Evolutionary conservation across 2,888 invertebrate genomes (phyloP).

Genomic region (Philereme vetulata): DNA sequence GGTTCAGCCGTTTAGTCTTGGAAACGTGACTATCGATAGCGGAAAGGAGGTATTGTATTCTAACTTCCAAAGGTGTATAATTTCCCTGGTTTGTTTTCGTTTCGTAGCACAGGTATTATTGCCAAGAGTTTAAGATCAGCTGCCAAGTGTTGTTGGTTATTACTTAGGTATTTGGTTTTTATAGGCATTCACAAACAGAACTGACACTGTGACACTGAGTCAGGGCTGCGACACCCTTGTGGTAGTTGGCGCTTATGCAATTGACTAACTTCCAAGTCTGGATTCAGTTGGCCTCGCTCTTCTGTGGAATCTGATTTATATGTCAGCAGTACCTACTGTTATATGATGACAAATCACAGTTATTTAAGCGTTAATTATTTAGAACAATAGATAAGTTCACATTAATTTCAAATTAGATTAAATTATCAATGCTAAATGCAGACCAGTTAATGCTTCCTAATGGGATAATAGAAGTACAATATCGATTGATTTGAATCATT

Average conservation of each 20-base stretch:
- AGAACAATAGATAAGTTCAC: background rate
- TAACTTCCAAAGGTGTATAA: constrained; percentile 27
- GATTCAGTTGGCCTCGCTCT: constrained; percentile 22
- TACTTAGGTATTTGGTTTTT: constrained; percentile 44
- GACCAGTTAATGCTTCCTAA: background rate
- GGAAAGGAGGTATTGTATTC: background rate
- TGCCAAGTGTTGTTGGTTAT: constrained; percentile 61
- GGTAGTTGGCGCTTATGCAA: constrained; percentile 71
- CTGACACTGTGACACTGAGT: constrained; percentile 53
- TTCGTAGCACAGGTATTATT: constrained; percentile 48
- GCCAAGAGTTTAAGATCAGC: constrained; percentile 62
- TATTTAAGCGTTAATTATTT: too few species aligned
- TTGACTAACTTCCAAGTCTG: constrained; percentile 60
- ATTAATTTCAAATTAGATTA: constrained; percentile 6
- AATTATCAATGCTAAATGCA: background rate
- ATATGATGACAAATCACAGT: too few species aligned
- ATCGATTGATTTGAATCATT: constrained; percentile 4
- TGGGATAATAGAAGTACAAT: constrained; percentile 3
- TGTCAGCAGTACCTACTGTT: background rate
- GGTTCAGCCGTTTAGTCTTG: too few species aligned
- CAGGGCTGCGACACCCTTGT: constrained; percentile 51
- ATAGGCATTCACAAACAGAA: constrained; percentile 53
- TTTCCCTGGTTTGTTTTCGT: constrained; percentile 30
- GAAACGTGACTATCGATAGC: too few species aligned
- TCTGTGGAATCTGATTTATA: constrained; percentile 19